Conservation (phyloP, 2,113 vertebrate genomes). For the human (Homo sapiens) region DNA sequence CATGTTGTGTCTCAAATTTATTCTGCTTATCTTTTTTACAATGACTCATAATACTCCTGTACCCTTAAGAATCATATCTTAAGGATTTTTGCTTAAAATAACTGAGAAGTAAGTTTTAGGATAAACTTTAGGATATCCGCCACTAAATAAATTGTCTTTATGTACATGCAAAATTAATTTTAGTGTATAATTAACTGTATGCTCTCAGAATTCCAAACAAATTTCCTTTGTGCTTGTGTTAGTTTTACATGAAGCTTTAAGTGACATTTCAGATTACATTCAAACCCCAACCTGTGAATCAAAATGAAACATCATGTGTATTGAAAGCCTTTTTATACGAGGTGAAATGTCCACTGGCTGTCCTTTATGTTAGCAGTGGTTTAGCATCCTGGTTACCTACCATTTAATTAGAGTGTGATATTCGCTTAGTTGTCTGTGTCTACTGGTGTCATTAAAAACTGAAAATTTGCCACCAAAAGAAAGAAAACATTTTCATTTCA, state of each 20-base stretch:
- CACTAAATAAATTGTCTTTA: neutral
- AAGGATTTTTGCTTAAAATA: neutral
- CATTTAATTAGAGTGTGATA: neutral
- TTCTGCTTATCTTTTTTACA: neutral
- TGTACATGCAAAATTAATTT: neutral
- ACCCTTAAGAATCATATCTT: neutral
- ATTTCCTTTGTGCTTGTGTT: neutral
- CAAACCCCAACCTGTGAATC: neutral
- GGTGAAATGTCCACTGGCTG: neutral
- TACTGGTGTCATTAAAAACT: neutral
- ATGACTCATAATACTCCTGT: neutral
- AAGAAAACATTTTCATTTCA: neutral
- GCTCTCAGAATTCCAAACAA: neutral
- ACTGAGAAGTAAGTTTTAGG: neutral
- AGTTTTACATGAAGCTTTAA: constrained; percentile 39
- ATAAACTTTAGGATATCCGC: neutral
- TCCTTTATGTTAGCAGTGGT: neutral
- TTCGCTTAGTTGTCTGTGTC: neutral
- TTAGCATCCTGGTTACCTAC: neutral
- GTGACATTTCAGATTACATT: neutral
- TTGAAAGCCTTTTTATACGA: neutral
- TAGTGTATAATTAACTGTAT: neutral
- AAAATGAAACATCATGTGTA: neutral
- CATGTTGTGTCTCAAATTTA: neutral
- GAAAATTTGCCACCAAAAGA: neutral